phyloP scores from a whole-genome alignment of 2,113 vertebrate genomes.

The Neodon shergylaensis region DNA sequence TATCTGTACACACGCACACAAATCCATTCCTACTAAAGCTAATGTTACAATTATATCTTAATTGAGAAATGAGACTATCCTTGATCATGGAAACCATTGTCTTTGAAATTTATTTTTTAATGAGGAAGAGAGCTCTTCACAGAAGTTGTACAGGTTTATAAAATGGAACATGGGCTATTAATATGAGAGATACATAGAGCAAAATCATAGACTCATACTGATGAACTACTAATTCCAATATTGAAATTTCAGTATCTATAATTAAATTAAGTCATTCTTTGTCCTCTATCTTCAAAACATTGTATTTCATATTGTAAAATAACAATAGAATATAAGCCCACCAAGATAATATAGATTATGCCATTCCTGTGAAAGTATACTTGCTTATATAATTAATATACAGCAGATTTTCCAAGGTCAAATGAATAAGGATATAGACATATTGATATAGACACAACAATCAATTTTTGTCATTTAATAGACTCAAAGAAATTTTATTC shows the following conservation, averaged over 20 bases:
- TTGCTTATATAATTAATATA: background rate
- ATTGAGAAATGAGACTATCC: background rate
- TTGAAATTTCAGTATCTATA: background rate
- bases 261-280: background rate
- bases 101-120: background rate
- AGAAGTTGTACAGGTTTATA: background rate
- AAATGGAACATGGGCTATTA: background rate
- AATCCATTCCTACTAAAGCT: background rate
- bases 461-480: background rate
- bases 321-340: background rate
- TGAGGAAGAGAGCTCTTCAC: background rate
- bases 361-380: background rate
- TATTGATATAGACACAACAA: background rate
- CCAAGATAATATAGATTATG: background rate
- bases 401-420: background rate
- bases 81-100: background rate
- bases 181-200: background rate
- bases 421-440: background rate
- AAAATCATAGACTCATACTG: background rate
- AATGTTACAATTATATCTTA: background rate
- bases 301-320: background rate
- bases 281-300: background rate
- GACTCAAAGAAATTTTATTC: background rate
- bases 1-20: no score
- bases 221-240: background rate